Conservation (phyloP, 2,797 vertebrate species). For the Acanthurus leucopareius region DNA sequence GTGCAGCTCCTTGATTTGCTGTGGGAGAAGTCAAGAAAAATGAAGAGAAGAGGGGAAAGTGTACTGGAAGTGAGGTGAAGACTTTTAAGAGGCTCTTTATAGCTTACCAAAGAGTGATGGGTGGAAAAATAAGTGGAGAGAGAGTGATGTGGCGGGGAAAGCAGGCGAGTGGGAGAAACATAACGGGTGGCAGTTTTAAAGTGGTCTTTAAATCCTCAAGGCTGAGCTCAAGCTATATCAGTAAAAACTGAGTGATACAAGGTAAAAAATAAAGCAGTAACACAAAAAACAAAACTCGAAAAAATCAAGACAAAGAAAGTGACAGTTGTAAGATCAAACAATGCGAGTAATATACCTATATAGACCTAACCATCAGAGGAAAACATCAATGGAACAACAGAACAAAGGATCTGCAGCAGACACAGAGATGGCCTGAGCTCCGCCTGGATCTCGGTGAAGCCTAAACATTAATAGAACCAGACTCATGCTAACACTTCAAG, state of each 20-base stretch:
- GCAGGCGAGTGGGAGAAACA: not conserved
- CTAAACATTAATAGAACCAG: conserved; percentile 59
- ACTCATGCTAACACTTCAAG: conserved; percentile 41
- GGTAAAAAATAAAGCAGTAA: conserved; percentile 5
- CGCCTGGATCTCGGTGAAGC: conserved; percentile 63
- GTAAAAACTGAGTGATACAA: not conserved
- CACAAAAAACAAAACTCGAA: conserved; percentile 19
- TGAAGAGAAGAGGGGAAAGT: conserved; percentile 4
- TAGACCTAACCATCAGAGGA: conserved; percentile 42
- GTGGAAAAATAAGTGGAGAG: conserved; percentile 12
- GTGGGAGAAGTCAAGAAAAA: conserved; percentile 33
- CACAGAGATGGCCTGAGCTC: conserved; percentile 42
- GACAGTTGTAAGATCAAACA: conserved; percentile 32
- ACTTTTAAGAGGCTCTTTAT: conserved; percentile 41
- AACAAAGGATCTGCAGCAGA: conserved; percentile 49
- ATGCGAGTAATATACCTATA: conserved; percentile 25
- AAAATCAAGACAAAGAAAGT: conserved; percentile 19
- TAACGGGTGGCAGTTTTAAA: conserved; percentile 15
- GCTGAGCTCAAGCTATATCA: conserved; percentile 22
- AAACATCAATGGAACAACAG: conserved; percentile 50
- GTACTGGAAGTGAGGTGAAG: conserved; percentile 36
- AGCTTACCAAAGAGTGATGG: conserved; percentile 32
- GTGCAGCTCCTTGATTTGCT: conserved; percentile 55
- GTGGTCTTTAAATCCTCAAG: conserved; percentile 43
- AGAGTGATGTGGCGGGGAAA: conserved; percentile 10